Base-by-base conservation (phyloP, 1,140 invertebrate genomes). In the Pectinophora gossypiella region DNA sequence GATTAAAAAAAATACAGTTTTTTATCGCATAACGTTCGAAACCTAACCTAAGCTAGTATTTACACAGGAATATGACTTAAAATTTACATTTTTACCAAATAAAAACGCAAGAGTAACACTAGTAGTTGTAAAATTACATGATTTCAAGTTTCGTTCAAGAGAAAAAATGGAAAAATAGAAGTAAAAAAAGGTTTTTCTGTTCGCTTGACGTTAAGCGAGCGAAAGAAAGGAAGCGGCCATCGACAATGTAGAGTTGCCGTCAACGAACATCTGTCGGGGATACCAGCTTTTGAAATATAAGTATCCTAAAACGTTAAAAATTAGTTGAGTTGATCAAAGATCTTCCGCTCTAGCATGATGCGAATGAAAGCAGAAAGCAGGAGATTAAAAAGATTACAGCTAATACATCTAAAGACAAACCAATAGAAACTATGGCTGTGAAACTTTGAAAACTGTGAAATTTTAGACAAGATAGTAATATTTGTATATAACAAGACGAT, bases 191-290 rank as follows among this genome's bases (percentile, higher is more conserved):
- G 68, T 54, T 61, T 67, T 67, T 72, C 70, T 75, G 54, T 59
- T 64, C 53, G 61, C 61, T 62, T 79, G 70, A 75, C 72, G 68
- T 72, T 64, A 72, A 64, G 47, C n/a, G n/a, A 55, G 54, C 70
- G 55, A 77, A 81, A 72, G 72, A 81, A 81, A 77, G 76, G 76
- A 85, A 82, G 72, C 74, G 45, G 52, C 60, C 68, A 85, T 76
- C 75, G 68, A 76, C 70, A 71, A 72, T 64, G 40, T 57, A 67
- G 59, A 68, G 21, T 35, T 54, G 43, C 46, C 49, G 61, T 62
- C 61, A 66, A 63, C 63, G 60, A 64, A 70, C 67, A 70, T 70
- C 67, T 70, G 67, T 67, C 64, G 42, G 59, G 51, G 50, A 54
- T 58, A 32, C 46, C 42, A 21, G 4, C 4, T 9, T 21, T 20